Percentiles rank a stretch among this genome's conserved stretches.
Conservation (phyloP, 2,113 vertebrate genomes). For the Hemicordylus capensis region DNA sequence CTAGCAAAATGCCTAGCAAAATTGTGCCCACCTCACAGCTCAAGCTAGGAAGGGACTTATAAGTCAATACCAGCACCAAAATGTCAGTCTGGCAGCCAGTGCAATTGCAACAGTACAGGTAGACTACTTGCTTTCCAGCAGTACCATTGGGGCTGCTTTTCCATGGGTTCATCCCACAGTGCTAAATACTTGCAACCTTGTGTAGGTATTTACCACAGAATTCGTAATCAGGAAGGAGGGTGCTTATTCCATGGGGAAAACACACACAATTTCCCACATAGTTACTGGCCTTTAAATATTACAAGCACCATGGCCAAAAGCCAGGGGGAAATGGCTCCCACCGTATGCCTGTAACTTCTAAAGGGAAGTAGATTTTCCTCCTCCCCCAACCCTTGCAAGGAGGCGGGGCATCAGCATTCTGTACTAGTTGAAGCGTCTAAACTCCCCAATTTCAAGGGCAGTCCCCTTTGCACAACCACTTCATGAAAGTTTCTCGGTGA, state of each 20-base stretch:
- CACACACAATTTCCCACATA: too few relatives aligned
- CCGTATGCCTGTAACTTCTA: too few relatives aligned
- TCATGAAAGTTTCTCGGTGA: conserved; percentile 33
- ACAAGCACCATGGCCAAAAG: background rate
- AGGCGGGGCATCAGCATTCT: background rate
- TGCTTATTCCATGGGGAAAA: too few relatives aligned
- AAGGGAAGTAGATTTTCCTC: background rate
- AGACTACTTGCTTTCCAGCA: background rate
- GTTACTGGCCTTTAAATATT: background rate
- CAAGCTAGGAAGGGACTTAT: too few relatives aligned
- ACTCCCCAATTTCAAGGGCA: background rate
- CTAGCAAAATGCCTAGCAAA: background rate
- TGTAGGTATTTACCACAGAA: background rate
- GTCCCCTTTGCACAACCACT: background rate
- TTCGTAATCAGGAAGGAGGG: too few relatives aligned
- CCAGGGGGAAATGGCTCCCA: background rate
- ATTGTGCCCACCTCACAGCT: background rate
- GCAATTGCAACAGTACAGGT: background rate
- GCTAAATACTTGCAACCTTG: too few relatives aligned
- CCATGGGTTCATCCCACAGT: background rate
- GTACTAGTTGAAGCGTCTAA: too few relatives aligned
- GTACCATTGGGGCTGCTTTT: background rate
- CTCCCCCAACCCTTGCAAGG: background rate
- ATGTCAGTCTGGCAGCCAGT: too few relatives aligned
- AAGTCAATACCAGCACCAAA: background rate